phyloP scores from a whole-genome alignment of 2,888 invertebrate genomes.

The Drosophila neoperkinsi region DNA sequence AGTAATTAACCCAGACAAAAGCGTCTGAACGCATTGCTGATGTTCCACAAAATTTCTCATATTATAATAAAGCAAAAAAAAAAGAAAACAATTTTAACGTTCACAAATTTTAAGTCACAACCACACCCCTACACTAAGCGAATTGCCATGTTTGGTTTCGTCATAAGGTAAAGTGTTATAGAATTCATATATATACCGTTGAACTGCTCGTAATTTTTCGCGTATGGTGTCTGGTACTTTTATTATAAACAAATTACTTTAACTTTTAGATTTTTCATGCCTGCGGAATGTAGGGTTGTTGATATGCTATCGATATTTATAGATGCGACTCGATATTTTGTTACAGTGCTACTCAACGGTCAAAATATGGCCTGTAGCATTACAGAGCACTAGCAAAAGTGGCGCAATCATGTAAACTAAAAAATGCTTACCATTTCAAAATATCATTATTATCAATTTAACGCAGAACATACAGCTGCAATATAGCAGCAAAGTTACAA shows the following conservation, averaged over 20 bases:
- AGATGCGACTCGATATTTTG: slow-evolving; percentile 5
- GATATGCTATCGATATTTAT: slow-evolving; percentile 59
- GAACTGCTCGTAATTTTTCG: slow-evolving; percentile 18
- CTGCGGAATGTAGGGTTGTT: slow-evolving; percentile 63
- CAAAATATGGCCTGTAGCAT: background rate
- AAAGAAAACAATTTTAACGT: slow-evolving; percentile 34
- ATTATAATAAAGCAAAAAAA: slow-evolving; percentile 5
- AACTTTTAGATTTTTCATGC: slow-evolving; percentile 63
- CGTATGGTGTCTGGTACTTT: slow-evolving; percentile 29
- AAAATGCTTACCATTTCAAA: background rate
- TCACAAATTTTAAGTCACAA: slow-evolving; percentile 37
- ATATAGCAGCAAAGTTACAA: background rate
- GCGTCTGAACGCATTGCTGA: slow-evolving; percentile 35
- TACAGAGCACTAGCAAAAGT: slow-evolving; percentile 36
- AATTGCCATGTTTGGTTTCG: slow-evolving; percentile 14
- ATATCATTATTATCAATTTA: background rate
- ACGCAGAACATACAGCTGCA: accelerated
- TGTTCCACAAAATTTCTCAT: slow-evolving; percentile 20
- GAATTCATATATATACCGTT: slow-evolving; percentile 41
- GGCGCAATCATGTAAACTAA: slow-evolving; percentile 26
- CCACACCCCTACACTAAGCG: slow-evolving; percentile 51
- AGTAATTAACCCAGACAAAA: slow-evolving; percentile 48
- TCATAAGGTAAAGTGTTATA: background rate
- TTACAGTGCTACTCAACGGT: slow-evolving; percentile 15
- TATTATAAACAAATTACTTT: slow-evolving; percentile 58